Evolutionary conservation across 2,113 vertebrate genomes (phyloP), one percentile per base, ranked within the genome.

Genomic region (Xiphophorus hellerii): DNA sequence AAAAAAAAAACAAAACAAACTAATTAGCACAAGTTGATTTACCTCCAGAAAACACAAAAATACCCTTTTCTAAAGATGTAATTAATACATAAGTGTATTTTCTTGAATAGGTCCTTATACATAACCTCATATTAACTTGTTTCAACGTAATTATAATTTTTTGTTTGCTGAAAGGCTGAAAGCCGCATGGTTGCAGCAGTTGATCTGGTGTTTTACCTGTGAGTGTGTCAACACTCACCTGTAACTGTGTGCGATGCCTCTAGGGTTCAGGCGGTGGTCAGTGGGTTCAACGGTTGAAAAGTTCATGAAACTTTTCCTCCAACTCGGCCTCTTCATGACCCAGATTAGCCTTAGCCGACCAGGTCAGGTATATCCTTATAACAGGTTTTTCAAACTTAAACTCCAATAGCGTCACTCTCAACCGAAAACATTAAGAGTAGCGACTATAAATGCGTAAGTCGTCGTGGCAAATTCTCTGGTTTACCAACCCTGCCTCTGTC

Each of bases 251-350:
- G 48, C 48, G 7, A 29, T 65, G n/a, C 33, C 65, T 11, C 17
- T 17, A 30, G 68, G 62, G 76, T 30, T 78, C 62, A 78, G 22
- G 22, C 20, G 51, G 48, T 72, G 69, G 62, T 71, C 69, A 66
- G 9, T 42, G 48, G 37, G 35, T 31, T 13, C 31, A 29, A 58
- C 28, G 33, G 66, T 42, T 74, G 33, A 68, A 14, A 65, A 71
- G 48, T 71, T 78, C 48, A 58, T 39, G 22, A 78, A 81, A 51
- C 69, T 62, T 65, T 70, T 74, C 77, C 68, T 64, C 61, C 33
- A 11, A 62, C 39, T 63, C 54, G 61, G 42, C 67, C 76, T 83
- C 33, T 70, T 51, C 65, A 61, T 80, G 51, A 78, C 51, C 48
- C 27, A 71, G 67, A 77, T 77, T 71, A 77, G n/a, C 75, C 20